These are phyloP conservation scores for Poeciliopsis prolifica DNA, from an alignment of 2,113 vertebrate genomes.

Conservation along the genomic window DNA sequence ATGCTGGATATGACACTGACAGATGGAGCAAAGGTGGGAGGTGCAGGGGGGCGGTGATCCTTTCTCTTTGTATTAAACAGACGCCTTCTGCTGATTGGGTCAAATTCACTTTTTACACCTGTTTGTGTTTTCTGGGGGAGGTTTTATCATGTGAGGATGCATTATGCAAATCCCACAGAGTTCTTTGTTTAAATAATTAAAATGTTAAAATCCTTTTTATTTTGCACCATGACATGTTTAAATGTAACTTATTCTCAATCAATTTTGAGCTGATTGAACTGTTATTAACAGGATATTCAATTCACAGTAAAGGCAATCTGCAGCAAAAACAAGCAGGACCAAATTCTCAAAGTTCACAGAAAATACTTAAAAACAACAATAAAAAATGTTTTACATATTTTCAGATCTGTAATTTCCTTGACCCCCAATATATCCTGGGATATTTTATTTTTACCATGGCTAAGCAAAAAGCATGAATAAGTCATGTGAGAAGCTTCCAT, in stretches of 20 bases:
- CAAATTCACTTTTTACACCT: conserved; percentile 16
- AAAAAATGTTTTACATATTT: neutral
- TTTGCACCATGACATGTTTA: conserved; percentile 17
- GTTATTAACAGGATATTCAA: too few species aligned
- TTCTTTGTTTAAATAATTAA: conserved; percentile 43
- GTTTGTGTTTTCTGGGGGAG: conserved; percentile 8
- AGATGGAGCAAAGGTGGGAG: conserved; percentile 78
- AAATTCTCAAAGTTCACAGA: neutral
- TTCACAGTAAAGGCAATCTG: too few species aligned
- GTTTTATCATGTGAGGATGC: conserved; percentile 34
- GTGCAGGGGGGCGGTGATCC: conserved; percentile 57
- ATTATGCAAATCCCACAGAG: conserved; percentile 20
- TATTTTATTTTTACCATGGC: conserved; percentile 46
- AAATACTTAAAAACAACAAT: neutral
- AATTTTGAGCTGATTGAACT: neutral
- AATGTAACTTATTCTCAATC: neutral
- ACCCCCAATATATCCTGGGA: conserved; percentile 30
- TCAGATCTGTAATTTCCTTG: neutral
- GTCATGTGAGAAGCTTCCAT: conserved; percentile 49
- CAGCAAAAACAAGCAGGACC: neutral
- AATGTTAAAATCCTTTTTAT: conserved; percentile 20
- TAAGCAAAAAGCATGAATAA: conserved; percentile 69
- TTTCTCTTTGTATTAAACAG: conserved; percentile 70
- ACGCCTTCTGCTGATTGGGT: conserved; percentile 73
- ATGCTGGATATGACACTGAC: conserved; percentile 72